These are phyloP conservation scores for Gambusia holbrooki DNA, from an alignment of 2,113 vertebrate species.

Conservation along the genomic window DNA sequence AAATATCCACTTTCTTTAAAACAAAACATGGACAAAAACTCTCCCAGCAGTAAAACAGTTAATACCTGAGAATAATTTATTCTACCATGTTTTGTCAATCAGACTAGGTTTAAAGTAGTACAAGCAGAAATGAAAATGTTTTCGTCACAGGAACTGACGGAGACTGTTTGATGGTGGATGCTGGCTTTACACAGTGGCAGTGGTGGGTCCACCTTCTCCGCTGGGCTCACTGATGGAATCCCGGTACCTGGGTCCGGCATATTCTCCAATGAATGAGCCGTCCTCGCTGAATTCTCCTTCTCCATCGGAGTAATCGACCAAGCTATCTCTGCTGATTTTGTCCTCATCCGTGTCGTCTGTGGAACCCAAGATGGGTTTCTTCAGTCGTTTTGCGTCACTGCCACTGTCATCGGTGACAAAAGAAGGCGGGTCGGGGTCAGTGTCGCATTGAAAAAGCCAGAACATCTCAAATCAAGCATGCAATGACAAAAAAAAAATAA, in stretches of 20 bases:
- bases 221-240: slow-evolving; percentile 59
- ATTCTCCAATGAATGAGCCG: slow-evolving; percentile 82
- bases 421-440: slow-evolving; percentile 48
- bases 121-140: slow-evolving; percentile 25
- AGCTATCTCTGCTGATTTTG: slow-evolving; percentile 70
- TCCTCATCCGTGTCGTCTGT: slow-evolving; percentile 49
- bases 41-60: slow-evolving; percentile 18
- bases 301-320: slow-evolving; percentile 66
- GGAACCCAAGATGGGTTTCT: slow-evolving; percentile 51
- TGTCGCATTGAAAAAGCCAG: slow-evolving; percentile 30
- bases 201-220: slow-evolving; percentile 50
- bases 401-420: slow-evolving; percentile 70
- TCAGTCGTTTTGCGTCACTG: slow-evolving; percentile 77
- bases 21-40: background rate
- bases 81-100: slow-evolving; percentile 24
- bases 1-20: background rate
- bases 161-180: slow-evolving; percentile 12
- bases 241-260: slow-evolving; percentile 49
- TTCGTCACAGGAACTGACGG: slow-evolving; percentile 36
- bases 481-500: background rate
- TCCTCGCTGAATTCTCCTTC: slow-evolving; percentile 77
- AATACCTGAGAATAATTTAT: slow-evolving; percentile 32
- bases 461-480: slow-evolving; percentile 29
- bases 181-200: slow-evolving; percentile 52
- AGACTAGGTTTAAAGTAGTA: slow-evolving; percentile 18